Conservation (phyloP, 37 sponge, comb jelly and placozoan genomes). For the Hormiphora californensis region DNA sequence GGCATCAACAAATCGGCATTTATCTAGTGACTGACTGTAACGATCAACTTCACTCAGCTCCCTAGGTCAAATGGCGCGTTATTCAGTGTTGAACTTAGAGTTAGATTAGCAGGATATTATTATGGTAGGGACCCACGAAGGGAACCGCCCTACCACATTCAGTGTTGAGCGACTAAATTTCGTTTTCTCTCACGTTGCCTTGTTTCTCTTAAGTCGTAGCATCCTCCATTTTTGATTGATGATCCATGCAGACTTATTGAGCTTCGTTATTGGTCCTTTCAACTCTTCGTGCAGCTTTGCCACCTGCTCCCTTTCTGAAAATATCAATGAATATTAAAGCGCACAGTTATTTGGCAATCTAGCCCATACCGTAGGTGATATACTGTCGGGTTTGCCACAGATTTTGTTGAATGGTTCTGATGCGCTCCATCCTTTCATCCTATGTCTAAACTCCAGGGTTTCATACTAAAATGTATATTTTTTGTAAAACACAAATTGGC, state of each 20-base stretch:
- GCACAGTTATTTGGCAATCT: neutral
- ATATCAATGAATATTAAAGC: neutral
- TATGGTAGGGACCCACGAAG: neutral
- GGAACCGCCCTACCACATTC: neutral
- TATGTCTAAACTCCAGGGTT: too few relatives aligned
- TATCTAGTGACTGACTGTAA: slow-evolving; percentile 47
- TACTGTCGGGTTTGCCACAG: slow-evolving; percentile 41
- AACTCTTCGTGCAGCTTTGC: slow-evolving; percentile 34
- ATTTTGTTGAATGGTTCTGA: slow-evolving; percentile 41
- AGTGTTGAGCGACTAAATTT: neutral
- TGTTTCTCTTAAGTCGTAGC: slow-evolving; percentile 4
- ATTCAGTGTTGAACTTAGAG: neutral
- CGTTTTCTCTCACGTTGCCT: neutral
- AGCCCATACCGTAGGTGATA: slow-evolving; percentile 1
- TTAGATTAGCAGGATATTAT: neutral
- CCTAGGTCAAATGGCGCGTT: neutral
- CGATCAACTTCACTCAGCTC: slow-evolving; percentile 39
- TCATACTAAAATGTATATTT: too few relatives aligned
- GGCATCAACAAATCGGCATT: slow-evolving; percentile 22
- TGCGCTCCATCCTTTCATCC: slow-evolving; percentile 54
- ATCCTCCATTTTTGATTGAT: slow-evolving; percentile 41
- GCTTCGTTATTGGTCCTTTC: slow-evolving; percentile 22
- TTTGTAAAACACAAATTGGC: too few relatives aligned
- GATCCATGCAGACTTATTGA: slow-evolving; percentile 36
- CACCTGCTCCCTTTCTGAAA: slow-evolving; percentile 33